Evolutionary conservation across 1,140 invertebrate species (phyloP).

Genomic region (Mactra quadrangularis): DNA sequence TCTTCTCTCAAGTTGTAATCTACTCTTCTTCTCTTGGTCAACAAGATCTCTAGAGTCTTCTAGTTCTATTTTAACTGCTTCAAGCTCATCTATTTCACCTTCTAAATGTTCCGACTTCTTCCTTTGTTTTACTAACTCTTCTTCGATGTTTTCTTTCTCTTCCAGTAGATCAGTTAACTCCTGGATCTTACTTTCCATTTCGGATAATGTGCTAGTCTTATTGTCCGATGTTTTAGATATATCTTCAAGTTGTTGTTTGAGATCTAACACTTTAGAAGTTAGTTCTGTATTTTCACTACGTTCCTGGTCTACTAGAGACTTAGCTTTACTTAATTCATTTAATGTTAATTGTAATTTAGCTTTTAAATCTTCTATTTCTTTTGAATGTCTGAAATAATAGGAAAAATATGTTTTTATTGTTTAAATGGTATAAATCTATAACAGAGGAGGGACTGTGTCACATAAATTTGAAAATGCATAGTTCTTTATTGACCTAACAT

Average conservation of each 20-base stretch:
- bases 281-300: constrained; percentile 55
- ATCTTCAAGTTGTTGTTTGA: constrained; percentile 61
- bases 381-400: constrained; percentile 66
- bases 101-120: constrained; percentile 61
- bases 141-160: constrained; percentile 69
- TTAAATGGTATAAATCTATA: too few relatives aligned
- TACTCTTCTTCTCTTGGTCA: constrained; percentile 62
- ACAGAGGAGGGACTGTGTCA: too few relatives aligned
- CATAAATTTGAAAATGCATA: too few relatives aligned
- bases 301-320: constrained; percentile 65
- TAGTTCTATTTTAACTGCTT: constrained; percentile 53
- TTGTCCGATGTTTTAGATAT: constrained; percentile 33
- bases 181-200: constrained; percentile 69
- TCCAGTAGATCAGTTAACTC: constrained; percentile 68
- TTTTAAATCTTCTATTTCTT: constrained; percentile 77
- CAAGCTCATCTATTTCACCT: constrained; percentile 65
- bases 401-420: neutral
- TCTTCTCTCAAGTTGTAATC: constrained; percentile 64
- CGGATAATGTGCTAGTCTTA: constrained; percentile 54
- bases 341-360: constrained; percentile 77
- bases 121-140: constrained; percentile 68
- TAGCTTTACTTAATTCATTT: constrained; percentile 74
- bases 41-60: constrained; percentile 51
- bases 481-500: too few relatives aligned
- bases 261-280: constrained; percentile 29